A percentile compares a stretch with the other conserved stretches of the same genome.
Conservation (phyloP, 2,113 vertebrate genomes). For the Phrynosoma platyrhinos region DNA sequence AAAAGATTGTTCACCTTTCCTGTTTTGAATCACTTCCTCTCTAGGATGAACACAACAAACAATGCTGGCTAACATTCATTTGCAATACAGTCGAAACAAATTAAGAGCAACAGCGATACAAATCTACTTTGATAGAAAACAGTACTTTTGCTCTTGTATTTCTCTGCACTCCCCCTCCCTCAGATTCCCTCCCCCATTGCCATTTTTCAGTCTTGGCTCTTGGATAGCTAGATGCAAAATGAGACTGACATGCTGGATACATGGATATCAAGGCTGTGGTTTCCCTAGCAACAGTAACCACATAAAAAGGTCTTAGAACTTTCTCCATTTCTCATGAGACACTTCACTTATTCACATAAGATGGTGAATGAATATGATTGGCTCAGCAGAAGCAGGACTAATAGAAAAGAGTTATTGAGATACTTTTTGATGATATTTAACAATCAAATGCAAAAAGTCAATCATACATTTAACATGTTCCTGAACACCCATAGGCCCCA, state of each 20-base stretch:
- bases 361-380: constrained; percentile 74
- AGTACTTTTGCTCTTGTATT: constrained; percentile 38
- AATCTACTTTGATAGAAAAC: constrained; percentile 56
- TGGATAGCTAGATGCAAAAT: constrained; percentile 74
- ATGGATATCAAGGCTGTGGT: constrained; percentile 81
- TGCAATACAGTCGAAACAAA: constrained; percentile 26
- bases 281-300: constrained; percentile 82
- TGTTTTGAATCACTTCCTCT: constrained; percentile 4
- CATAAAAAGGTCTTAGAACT: constrained; percentile 80
- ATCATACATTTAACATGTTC: constrained; percentile 7
- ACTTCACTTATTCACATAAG: constrained; percentile 75
- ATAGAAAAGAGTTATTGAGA: constrained; percentile 46
- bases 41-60: constrained; percentile 16
- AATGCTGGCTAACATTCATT: constrained; percentile 24
- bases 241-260: constrained; percentile 80
- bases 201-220: constrained; percentile 62
- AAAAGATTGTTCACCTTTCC: background rate
- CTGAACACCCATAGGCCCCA: background rate
- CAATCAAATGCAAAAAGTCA: constrained; percentile 18
- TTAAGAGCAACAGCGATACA: constrained; percentile 51
- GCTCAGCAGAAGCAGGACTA: constrained; percentile 52
- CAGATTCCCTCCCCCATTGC: constrained; percentile 61
- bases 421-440: constrained; percentile 37
- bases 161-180: constrained; percentile 56
- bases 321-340: constrained; percentile 78